These are phyloP conservation scores for Nezara viridula DNA, from an alignment of 2,888 invertebrate species.

Conservation along the genomic window DNA sequence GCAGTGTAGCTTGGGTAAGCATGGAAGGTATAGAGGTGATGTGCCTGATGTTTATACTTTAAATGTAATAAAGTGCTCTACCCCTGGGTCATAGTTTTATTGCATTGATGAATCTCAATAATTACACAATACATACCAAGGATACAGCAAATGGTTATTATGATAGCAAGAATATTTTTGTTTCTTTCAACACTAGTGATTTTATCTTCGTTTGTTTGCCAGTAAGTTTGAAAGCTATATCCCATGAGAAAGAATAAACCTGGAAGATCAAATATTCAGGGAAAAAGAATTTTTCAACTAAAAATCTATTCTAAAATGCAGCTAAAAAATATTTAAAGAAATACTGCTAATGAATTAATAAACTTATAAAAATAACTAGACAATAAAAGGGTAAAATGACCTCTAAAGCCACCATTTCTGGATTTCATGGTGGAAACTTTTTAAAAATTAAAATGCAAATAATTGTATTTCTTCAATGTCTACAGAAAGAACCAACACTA, in stretches of 20 bases:
- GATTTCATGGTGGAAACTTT: not conserved
- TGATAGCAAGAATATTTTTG: not conserved
- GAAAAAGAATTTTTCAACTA: not conserved
- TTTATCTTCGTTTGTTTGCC: not conserved
- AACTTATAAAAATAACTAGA: not conserved
- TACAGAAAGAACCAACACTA: not conserved
- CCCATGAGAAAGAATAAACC: not conserved
- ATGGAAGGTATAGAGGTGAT: too few relatives aligned
- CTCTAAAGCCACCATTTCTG: not conserved
- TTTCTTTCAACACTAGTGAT: slow-evolving; percentile 33
- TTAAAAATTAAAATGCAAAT: not conserved
- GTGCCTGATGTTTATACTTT: too few relatives aligned
- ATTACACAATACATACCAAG: slow-evolving; percentile 41
- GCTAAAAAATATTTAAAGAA: not conserved
- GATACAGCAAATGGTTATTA: slow-evolving; percentile 3
- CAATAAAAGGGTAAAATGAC: not conserved
- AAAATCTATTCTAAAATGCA: not conserved
- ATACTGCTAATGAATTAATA: not conserved
- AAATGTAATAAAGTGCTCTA: too few relatives aligned
- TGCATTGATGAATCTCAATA: too few relatives aligned
- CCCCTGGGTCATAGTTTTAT: too few relatives aligned
- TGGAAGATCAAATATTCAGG: not conserved
- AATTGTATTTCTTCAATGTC: not conserved
- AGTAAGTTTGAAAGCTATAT: not conserved
- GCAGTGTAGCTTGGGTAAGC: too few relatives aligned